Evolutionary conservation across 2,888 invertebrate genomes (phyloP), one percentile per base, ranked within the genome.

Genomic region (Acronicta alni): DNA sequence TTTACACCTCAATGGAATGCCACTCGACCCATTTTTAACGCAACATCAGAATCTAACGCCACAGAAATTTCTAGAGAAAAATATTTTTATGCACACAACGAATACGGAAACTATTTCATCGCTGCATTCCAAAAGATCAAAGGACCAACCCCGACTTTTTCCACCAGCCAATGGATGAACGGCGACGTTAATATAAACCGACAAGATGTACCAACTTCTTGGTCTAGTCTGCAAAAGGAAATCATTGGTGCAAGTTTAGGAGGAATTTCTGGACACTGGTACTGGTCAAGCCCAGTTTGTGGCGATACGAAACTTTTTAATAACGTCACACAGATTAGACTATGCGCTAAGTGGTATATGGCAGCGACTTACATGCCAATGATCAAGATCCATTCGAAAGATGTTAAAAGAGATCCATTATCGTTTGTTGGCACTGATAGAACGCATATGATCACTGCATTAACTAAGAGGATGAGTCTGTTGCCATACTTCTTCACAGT

Each of bases 291-390:
- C 0, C 95, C 96, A 0, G 86, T 96, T 32, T 96, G 96, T 70
- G 96, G 96, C 0, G 95, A 95, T 55, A 94, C 92, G 0, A 83
- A 86, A 23, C 66, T 83, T 46, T 96, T 88, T 55, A 78, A 94
- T 43, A 72, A 65, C 0, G 75, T 76, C 2, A 77, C 79, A 3
- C 94, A 95, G 48, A 88, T 90, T 14, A 85, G 85, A 14, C 81
- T 96, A 5, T 97, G 97, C 67, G 83, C 96, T 0, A 93, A 96
- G 67, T 97, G 97, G 97, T 96, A 96, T 67, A 94, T 96, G 83
- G 93, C 96, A 7, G 96, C 96, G 0, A 95, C 95, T 0, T 96
- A 95, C 48, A 91, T 96, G 78, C 97, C 97, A 0, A 84, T 96
- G 72, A 89, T 96, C 32, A 91, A 94, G 64, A 91, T 95, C 42